Evolutionary conservation across 2,113 vertebrate genomes (phyloP), one percentile per base, ranked within the genome.

Genomic region (Himantopus leucocephalus): DNA sequence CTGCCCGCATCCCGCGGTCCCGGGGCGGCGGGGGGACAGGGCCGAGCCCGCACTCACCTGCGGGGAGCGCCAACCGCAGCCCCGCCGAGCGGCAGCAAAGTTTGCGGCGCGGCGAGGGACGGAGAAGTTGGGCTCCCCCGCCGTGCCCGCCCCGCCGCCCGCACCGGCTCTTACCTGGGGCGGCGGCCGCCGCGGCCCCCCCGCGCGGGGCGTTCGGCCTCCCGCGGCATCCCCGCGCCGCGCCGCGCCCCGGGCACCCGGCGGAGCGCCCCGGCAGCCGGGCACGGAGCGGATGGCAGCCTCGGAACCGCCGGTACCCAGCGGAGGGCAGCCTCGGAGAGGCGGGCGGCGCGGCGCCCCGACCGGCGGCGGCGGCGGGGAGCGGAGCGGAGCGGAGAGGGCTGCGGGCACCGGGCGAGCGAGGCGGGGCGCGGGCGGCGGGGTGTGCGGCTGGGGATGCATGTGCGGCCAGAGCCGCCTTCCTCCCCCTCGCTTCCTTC

Each of bases 381-480:
- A 41, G 39, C 10, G 39, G 39, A 41, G 39, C 39, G 12, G 66
- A 62, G 94, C 68, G 63, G 74, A 77, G 92, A 85, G 45, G 70
- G 74, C 53, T 48, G 75, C 56, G 16, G 93, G 85, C 75, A 56
- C 82, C 81, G 76, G 58, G 90, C 80, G 71, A 81, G 72, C 76
- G 71, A 96, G 81, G 97, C 94, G 96, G 92, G 73, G 96, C 92
- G 90, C 83, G 58, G 96, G 93, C 94, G 92, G 96, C 96, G 89
- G 81, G 68, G 68, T 19, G 78, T 12, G 89, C 26, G 76, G 81
- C 87, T 58, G 91, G 78, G 74, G 85, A 48, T 92, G 86, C 82
- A 70, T 79, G 90, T 50, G 88, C 78, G 71, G 88, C 86, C 59
- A 56, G 87, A 87, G 79, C 94, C 89, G 94, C 92, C 92, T 75